phyloP scores from a whole-genome alignment of 2,888 invertebrate species.

The Acanthosepion lycidas region DNA sequence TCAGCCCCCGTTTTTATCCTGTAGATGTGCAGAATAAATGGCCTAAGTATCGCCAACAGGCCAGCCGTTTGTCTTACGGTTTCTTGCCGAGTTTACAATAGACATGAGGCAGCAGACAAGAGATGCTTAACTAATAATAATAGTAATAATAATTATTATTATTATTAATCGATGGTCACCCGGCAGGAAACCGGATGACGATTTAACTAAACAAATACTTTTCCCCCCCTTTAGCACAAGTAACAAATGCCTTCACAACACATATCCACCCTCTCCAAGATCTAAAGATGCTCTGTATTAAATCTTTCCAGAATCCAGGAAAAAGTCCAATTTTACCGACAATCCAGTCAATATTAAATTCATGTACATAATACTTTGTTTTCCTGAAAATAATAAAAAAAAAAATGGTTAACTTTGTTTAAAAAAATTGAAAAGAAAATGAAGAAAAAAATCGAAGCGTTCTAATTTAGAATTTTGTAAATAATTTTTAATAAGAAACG shows the following conservation, averaged over 20 bases:
- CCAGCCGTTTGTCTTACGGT: conserved; percentile 24
- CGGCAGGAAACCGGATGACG: background rate
- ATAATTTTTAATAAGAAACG: background rate
- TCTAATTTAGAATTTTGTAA: background rate
- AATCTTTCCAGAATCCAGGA: background rate
- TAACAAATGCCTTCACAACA: background rate
- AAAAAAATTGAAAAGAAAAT: background rate
- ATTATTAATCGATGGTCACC: background rate
- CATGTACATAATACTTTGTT: background rate
- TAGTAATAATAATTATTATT: background rate
- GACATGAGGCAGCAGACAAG: background rate
- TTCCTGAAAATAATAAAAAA: background rate
- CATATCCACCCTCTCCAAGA: background rate
- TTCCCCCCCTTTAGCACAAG: background rate
- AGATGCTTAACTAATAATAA: background rate
- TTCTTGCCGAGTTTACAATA: background rate
- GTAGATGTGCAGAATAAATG: background rate
- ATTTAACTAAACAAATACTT: background rate
- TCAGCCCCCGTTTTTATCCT: background rate
- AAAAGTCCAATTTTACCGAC: conserved; percentile 17
- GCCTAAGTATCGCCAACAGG: background rate
- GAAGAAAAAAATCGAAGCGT: background rate
- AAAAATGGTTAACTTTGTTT: background rate
- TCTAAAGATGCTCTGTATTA: background rate
- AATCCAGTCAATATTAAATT: conserved; percentile 1